These are phyloP conservation scores for Chrysemys picta DNA, from an alignment of 2,113 vertebrate species.

Conservation along the genomic window DNA sequence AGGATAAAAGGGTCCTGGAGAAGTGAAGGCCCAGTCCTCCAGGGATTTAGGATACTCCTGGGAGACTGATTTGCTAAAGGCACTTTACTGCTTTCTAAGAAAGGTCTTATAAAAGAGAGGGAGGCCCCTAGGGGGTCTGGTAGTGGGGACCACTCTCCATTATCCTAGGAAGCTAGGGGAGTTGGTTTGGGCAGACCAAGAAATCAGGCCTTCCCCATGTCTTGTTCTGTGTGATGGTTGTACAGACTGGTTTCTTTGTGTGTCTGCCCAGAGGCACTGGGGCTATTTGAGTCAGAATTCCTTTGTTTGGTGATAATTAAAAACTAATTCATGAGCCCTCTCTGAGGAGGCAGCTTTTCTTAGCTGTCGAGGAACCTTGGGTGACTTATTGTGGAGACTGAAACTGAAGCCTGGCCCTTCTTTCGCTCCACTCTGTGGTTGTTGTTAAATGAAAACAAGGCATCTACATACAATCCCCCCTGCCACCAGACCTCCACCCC, in stretches of 20 bases:
- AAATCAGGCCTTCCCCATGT: background rate
- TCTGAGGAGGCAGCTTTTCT: background rate
- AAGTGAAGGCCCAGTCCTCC: constrained; percentile 9
- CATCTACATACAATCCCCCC: background rate
- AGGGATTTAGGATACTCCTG: background rate
- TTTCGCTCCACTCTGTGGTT: background rate
- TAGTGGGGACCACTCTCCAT: background rate
- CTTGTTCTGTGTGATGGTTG: background rate
- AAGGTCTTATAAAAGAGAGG: background rate
- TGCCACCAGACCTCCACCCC: no score
- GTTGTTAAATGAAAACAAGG: background rate
- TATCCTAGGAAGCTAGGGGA: background rate
- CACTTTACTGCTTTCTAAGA: background rate
- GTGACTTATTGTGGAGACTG: background rate
- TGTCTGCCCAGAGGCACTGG: background rate
- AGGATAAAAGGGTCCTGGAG: background rate
- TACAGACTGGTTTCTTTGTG: background rate
- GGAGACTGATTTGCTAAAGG: constrained; percentile 11
- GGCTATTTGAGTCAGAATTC: background rate
- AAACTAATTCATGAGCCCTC: background rate
- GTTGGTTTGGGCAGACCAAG: background rate
- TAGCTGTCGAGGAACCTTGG: background rate
- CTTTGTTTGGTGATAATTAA: constrained; percentile 10
- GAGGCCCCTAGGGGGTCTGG: background rate
- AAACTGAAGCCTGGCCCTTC: background rate